A percentile compares a stretch with the other conserved stretches of the same genome.
Evolutionary conservation across 23 tunicate species (phyloP).

Genomic region (Aplidium turbinatum): DNA sequence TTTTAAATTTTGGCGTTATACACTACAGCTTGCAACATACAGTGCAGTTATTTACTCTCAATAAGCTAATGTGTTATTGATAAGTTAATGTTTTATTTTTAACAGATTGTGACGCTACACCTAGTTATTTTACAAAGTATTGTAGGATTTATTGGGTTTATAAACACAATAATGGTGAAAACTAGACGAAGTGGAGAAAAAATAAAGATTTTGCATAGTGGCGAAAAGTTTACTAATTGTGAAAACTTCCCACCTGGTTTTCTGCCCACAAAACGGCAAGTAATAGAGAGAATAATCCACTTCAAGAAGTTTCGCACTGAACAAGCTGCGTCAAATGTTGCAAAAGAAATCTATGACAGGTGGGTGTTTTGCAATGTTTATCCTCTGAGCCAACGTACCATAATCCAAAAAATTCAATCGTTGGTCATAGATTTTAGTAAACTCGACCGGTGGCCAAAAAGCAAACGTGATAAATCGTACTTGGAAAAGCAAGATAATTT

Average conservation of each 20-base stretch:
- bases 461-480: not conserved
- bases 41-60: no score
- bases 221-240: not conserved
- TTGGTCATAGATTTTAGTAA: not conserved
- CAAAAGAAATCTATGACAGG: slow-evolving; percentile 19
- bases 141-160: not conserved
- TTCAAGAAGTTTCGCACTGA: slow-evolving; percentile 6
- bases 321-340: slow-evolving; percentile 13
- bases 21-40: no score
- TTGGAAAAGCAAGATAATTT: slow-evolving; percentile 11
- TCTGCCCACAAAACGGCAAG: slow-evolving; percentile 27
- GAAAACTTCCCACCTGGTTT: slow-evolving; percentile 29
- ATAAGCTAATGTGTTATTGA: no score
- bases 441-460: slow-evolving; percentile 18
- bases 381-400: not conserved
- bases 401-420: not conserved
- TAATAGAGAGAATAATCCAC: slow-evolving; percentile 14
- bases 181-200: slow-evolving; percentile 5
- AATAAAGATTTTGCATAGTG: slow-evolving; percentile 24
- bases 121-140: no score
- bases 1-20: no score
- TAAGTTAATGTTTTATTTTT: not conserved
- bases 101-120: no score
- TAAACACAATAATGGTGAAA: not conserved
- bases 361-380: slow-evolving; percentile 4